A percentile compares a stretch with the other conserved stretches of the same genome.
phyloP scores from a whole-genome alignment of 2,888 invertebrate species.

The Andrena marginata region DNA sequence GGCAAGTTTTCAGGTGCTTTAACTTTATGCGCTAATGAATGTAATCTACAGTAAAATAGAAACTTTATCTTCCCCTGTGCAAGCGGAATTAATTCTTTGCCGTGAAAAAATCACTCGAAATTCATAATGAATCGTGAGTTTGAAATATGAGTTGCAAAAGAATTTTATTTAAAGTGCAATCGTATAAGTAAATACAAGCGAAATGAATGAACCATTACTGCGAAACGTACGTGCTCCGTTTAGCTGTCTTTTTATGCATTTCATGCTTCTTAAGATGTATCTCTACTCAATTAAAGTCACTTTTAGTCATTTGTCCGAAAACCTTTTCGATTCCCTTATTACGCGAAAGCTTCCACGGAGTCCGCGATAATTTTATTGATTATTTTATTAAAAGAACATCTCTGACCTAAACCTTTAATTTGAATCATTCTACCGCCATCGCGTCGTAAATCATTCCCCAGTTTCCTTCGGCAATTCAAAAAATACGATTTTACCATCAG shows the following conservation, averaged over 20 bases:
- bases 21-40: constrained; percentile 64
- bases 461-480: constrained; percentile 18
- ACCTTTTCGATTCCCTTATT: constrained; percentile 14
- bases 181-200: not conserved
- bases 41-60: constrained; percentile 52
- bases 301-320: constrained; percentile 24
- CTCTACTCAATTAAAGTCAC: constrained; percentile 38
- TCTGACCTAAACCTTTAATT: constrained; percentile 34
- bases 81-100: not conserved
- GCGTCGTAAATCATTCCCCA: constrained; percentile 21
- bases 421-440: constrained; percentile 45
- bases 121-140: not conserved
- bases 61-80: constrained; percentile 2
- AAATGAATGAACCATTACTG: constrained; percentile 11
- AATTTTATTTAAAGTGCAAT: not conserved
- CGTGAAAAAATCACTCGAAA: not conserved
- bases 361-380: constrained; percentile 65
- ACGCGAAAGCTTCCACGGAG: constrained; percentile 30
- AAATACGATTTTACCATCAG: constrained; percentile 41
- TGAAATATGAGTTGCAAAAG: not conserved
- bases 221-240: constrained; percentile 72
- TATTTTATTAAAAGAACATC: constrained; percentile 44
- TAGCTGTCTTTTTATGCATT: constrained; percentile 76
- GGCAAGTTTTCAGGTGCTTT: constrained; percentile 65
- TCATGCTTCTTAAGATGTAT: constrained; percentile 72